These are phyloP conservation scores for Pseudomyrmex concolor DNA, from an alignment of 1,140 invertebrate genomes.

Conservation along the genomic window DNA sequence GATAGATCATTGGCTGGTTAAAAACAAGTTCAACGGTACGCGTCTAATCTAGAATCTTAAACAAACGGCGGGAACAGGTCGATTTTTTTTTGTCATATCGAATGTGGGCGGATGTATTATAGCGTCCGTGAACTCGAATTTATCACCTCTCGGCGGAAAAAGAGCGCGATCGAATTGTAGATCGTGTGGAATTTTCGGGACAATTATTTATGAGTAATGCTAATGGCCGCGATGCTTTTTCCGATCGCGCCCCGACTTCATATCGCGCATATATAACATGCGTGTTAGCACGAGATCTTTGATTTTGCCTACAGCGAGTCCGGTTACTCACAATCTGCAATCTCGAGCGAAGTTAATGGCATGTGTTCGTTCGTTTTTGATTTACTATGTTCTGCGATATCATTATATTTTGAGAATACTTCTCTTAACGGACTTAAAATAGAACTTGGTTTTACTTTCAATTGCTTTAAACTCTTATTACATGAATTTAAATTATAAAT, in stretches of 20 bases:
- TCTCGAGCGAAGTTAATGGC: conserved; percentile 22
- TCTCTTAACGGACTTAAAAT: not conserved
- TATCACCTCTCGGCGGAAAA: conserved; percentile 50
- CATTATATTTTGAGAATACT: not conserved
- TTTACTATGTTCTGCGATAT: conserved; percentile 2
- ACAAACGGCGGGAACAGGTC: conserved; percentile 53
- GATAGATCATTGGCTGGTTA: conserved; percentile 51
- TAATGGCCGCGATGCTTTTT: conserved; percentile 38
- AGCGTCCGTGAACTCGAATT: conserved; percentile 57
- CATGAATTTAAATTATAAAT: not conserved
- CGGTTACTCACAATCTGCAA: conserved; percentile 33
- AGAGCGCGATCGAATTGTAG: conserved; percentile 39
- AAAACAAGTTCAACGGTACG: conserved; percentile 59
- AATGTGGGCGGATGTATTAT: conserved; percentile 53
- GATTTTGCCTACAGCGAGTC: conserved; percentile 15
- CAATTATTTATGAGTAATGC: conserved; percentile 45
- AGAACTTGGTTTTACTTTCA: not conserved
- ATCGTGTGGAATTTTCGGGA: conserved; percentile 36
- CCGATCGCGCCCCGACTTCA: conserved; percentile 12
- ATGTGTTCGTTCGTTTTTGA: conserved; percentile 7
- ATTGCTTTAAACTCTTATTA: not conserved
- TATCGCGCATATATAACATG: conserved; percentile 1
- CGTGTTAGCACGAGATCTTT: not conserved
- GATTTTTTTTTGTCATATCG: conserved; percentile 54
- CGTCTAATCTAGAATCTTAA: conserved; percentile 57